Evolutionary conservation across 2,797 vertebrate species (phyloP).

Genomic region (Pseudomugil gertrudae): DNA sequence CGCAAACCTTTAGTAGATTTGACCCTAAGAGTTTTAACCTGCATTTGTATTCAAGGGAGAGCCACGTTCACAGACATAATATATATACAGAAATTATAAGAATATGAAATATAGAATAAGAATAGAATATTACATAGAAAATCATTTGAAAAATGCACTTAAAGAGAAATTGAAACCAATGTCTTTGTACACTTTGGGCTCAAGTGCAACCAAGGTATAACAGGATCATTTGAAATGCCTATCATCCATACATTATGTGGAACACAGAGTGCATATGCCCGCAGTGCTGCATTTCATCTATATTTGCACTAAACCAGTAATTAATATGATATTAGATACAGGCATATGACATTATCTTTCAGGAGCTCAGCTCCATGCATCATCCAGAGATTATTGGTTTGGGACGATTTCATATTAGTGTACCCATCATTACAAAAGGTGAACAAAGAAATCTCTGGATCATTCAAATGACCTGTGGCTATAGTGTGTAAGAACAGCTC

Average conservation of each 20-base stretch:
- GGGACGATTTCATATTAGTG: slow-evolving; percentile 7
- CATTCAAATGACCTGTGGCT: slow-evolving; percentile 27
- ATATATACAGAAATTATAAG: no score
- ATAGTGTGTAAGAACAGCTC: slow-evolving; percentile 10
- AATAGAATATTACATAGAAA: no score
- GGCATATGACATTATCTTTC: slow-evolving; percentile 1
- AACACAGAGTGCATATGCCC: background rate
- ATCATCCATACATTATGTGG: slow-evolving; percentile 17
- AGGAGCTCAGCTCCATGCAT: background rate
- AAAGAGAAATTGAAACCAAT: background rate
- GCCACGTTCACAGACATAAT: no score
- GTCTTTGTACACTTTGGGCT: background rate
- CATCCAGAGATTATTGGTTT: background rate
- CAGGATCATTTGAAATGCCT: slow-evolving; percentile 27
- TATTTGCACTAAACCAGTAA: background rate
- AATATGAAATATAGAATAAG: no score
- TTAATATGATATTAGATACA: background rate
- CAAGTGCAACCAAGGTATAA: background rate
- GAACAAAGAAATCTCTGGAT: slow-evolving; percentile 12
- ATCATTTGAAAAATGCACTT: background rate
- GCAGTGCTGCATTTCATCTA: slow-evolving; percentile 1
- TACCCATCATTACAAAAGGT: slow-evolving; percentile 9
- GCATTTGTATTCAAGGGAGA: no score
- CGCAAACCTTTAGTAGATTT: no score
- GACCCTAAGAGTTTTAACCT: no score